phyloP scores from a whole-genome alignment of 2,888 invertebrate species.

The Papilio protenor region DNA sequence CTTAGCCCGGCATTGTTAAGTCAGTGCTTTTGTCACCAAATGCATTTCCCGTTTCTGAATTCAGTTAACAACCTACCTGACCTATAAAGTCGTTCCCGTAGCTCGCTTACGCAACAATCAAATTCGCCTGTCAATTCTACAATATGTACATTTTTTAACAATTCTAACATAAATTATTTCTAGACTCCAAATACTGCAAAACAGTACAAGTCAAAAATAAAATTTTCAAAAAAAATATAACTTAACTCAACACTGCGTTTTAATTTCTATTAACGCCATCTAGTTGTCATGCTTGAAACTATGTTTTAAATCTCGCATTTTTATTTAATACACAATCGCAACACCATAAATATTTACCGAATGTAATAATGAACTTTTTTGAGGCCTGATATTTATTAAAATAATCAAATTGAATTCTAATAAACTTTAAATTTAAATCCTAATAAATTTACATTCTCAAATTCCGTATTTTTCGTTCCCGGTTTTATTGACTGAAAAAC shows the following conservation, averaged over 20 bases:
- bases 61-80: slow-evolving; percentile 39
- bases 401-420: background rate
- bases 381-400: background rate
- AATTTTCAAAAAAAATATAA: too few relatives aligned
- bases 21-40: slow-evolving; percentile 34
- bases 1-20: slow-evolving; percentile 33
- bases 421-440: background rate
- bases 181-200: too few relatives aligned
- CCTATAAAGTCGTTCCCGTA: slow-evolving; percentile 31
- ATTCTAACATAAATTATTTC: too few relatives aligned
- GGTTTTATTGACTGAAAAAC: background rate
- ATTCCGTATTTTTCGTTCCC: slow-evolving; percentile 4
- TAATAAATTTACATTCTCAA: background rate
- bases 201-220: too few relatives aligned
- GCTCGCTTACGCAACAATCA: slow-evolving; percentile 12
- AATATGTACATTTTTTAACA: background rate
- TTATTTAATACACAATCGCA: too few relatives aligned
- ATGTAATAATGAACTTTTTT: background rate
- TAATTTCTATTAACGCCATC: too few relatives aligned
- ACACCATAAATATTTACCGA: too few relatives aligned
- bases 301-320: too few relatives aligned
- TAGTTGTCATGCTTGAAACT: too few relatives aligned
- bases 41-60: slow-evolving; percentile 34
- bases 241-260: too few relatives aligned
- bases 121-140: background rate